These are phyloP conservation scores for Lepidotrigona ventralis DNA, from an alignment of 1,140 invertebrate genomes.

Conservation along the genomic window DNA sequence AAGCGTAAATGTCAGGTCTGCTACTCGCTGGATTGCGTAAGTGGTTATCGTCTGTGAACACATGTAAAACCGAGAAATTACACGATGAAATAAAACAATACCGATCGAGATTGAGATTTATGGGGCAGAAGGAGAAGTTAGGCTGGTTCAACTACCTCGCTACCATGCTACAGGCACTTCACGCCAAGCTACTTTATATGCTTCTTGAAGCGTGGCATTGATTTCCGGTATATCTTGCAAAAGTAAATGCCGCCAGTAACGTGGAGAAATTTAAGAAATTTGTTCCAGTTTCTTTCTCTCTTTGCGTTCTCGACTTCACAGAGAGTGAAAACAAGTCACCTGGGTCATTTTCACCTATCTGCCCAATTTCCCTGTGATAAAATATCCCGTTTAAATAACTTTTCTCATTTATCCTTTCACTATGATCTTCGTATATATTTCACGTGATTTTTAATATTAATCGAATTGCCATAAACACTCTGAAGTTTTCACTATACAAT, in stretches of 20 bases:
- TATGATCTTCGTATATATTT: too few species aligned
- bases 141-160: conserved; percentile 36
- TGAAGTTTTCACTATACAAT: too few species aligned
- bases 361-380: neutral
- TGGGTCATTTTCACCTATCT: neutral
- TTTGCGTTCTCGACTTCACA: neutral
- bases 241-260: conserved; percentile 14
- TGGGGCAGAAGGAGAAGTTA: conserved; percentile 7
- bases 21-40: conserved; percentile 67
- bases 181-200: conserved; percentile 24
- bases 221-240: conserved; percentile 35
- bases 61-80: conserved; percentile 53
- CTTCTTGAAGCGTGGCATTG: conserved; percentile 22
- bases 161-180: neutral
- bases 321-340: conserved; percentile 3
- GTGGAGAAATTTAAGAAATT: conserved; percentile 44
- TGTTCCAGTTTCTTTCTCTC: neutral
- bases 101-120: conserved; percentile 25
- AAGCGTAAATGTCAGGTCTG: conserved; percentile 78
- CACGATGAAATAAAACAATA: conserved; percentile 66
- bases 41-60: conserved; percentile 48
- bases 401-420: neutral
- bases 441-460: neutral
- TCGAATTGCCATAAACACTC: neutral
- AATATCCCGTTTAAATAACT: neutral